Conservation (phyloP, 2,888 invertebrate genomes). For the Macaria notata region DNA sequence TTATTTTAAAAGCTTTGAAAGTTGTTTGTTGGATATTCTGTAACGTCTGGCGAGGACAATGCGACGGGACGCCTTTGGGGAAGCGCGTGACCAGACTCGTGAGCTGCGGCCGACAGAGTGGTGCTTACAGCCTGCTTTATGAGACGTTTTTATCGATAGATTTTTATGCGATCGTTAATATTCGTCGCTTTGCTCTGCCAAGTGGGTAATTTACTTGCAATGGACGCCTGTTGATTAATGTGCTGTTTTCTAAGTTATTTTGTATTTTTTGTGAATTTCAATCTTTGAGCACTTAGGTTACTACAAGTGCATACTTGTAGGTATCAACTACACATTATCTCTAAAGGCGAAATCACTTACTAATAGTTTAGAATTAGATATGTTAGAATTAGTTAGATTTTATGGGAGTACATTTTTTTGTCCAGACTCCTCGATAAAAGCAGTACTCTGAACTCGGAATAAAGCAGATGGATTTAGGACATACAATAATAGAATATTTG, state of each 20-base stretch:
- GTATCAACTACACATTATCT: too few species aligned
- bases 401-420: too few species aligned
- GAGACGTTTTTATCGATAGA: constrained; percentile 33
- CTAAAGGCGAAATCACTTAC: too few species aligned
- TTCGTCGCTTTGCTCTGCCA: constrained; percentile 23
- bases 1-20: constrained; percentile 31
- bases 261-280: not conserved
- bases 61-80: constrained; percentile 69
- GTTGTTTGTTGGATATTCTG: constrained; percentile 40
- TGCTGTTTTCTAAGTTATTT: not conserved
- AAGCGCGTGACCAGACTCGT: constrained; percentile 74
- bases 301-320: too few species aligned
- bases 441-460: too few species aligned
- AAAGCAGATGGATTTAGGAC: too few species aligned
- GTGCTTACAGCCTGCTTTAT: constrained; percentile 17
- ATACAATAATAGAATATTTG: too few species aligned
- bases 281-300: not conserved
- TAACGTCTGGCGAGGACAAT: constrained; percentile 57
- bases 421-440: too few species aligned
- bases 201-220: constrained; percentile 21
- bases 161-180: constrained; percentile 12
- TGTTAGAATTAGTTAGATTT: too few species aligned
- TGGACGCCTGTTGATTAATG: constrained; percentile 6
- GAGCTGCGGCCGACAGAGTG: constrained; percentile 48
- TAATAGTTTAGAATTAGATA: too few species aligned